Evolutionary conservation across 1,140 invertebrate genomes (phyloP), one percentile per base, ranked within the genome.

Genomic region (Anthonomus grandis): DNA sequence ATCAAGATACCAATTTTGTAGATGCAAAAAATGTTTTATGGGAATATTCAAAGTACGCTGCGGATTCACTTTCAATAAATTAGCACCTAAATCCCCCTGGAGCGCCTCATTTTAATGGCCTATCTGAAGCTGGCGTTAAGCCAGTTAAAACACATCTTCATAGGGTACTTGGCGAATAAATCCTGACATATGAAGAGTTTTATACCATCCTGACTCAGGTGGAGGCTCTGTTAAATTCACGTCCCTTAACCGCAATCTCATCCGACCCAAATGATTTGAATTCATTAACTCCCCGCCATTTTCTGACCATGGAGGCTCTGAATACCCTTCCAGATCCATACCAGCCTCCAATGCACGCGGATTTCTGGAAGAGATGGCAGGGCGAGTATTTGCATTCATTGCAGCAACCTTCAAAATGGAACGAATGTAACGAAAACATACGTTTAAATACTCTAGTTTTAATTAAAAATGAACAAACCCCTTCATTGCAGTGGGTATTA

Each of bases 1-100:
- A 76, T 56, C 68, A 70, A 50, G 74, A 65, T 0, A 71, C 68
- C 0, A 74, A 70, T 45, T 75, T 75, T 47, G 42, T 67, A 10
- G 67, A 69, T 3, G 68, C 68, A 17, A 58, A 69, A 41, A 50
- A 52, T 1, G 8, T 41, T 41, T 15, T 41, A 8, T 13, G 6
- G 9, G 6, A 8, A 13, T 41, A n/a, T n/a, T n/a, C n/a, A n/a
- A n/a, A n/a, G n/a, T n/a, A n/a, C n/a, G n/a, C n/a, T n/a, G n/a
- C n/a, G n/a, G n/a, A n/a, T n/a, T n/a, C n/a, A n/a, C n/a, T 9
- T 19, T 41, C 6, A 13, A 50, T 50, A 3, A 37, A 50, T 10
- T 50, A 36, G 48, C 37, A 50, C 38, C 38, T 42, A 10, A 50
- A n/a, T n/a, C n/a, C n/a, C n/a, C n/a, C n/a, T n/a, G n/a, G n/a